Evolutionary conservation across 2,888 invertebrate genomes (phyloP), one percentile per base, ranked within the genome.

Genomic region (Dolichomitus sp.): DNA sequence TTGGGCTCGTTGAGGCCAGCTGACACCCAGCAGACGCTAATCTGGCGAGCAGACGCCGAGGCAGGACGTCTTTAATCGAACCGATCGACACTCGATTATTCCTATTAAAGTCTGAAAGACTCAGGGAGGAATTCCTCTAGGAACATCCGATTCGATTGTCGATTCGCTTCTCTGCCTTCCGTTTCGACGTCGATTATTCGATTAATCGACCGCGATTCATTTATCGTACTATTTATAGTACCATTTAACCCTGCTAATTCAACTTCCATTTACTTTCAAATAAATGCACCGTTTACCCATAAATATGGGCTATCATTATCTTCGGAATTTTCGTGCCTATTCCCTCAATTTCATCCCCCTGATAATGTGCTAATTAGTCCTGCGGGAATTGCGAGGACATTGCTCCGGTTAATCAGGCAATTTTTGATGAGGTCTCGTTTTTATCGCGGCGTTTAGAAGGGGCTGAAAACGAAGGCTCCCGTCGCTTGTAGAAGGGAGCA

Each of bases 61-160:
- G 30, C 42, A 84, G 48, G 85, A 84, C 83, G 79, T 75, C 85
- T 85, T 90, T 91, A 91, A 92, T 92, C 90, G 90, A 90, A 89
- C 86, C 89, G 89, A 91, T 90, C 90, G 86, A 87, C 86, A 88
- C 72, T 87, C 88, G 88, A 91, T 92, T 91, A 92, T 91, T 89
- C 86, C 86, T 87, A 90, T 90, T 91, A 90, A 89, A 87, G 65
- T 37, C 69, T 52, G 37, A 19, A 19, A 50, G 74, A 69, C 37
- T 54, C 45, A 45, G 17, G 33, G n/a, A 19, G 14, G 74, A 77
- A 9, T n/a, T 45, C 37, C 40, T 61, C 57, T 59, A 30, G 59
- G 50, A 74, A 70, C 42, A 75, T 66, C 82, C 78, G 75, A 82
- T 79, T 82, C 45, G 57, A 78, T 78, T 75, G 74, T 68, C 70